Percentiles rank a stretch among this genome's conserved stretches.
Evolutionary conservation across 2,797 vertebrate species (phyloP).

Genomic region (Carcharodon carcharias): DNA sequence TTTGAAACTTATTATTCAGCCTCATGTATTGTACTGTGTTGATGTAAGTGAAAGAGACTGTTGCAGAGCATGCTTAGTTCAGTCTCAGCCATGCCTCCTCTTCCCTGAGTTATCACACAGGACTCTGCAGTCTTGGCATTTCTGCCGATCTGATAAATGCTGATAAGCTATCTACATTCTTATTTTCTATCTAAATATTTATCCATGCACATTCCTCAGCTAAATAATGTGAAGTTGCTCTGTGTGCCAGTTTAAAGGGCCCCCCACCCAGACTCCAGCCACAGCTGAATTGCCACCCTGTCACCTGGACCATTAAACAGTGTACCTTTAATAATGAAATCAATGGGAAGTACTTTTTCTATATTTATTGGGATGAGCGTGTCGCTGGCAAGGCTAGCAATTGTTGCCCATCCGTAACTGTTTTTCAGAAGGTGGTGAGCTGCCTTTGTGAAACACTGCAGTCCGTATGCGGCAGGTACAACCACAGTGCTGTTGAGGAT

Average conservation of each 20-base stretch:
- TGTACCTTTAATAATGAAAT: not conserved
- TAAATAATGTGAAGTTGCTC: not conserved
- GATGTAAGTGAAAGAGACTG: not conserved
- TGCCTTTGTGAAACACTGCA: not conserved
- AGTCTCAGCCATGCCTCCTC: not conserved
- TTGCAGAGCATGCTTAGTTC: not conserved
- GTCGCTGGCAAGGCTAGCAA: not conserved
- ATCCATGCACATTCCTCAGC: not conserved
- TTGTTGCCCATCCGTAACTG: not conserved
- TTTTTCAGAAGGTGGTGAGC: not conserved
- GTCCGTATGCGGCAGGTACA: not conserved
- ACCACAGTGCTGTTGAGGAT: too few species aligned
- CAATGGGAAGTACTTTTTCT: not conserved
- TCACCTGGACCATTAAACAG: not conserved
- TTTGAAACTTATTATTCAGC: not conserved
- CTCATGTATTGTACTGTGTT: not conserved
- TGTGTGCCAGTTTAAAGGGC: not conserved
- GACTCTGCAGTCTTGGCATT: not conserved
- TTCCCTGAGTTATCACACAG: not conserved
- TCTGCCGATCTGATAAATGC: constrained; percentile 30
- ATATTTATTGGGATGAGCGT: not conserved
- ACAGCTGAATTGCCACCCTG: not conserved
- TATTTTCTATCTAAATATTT: constrained; percentile 29
- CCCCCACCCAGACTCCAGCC: not conserved
- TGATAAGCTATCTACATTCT: constrained; percentile 7